phyloP scores from a whole-genome alignment of 2,113 vertebrate species.

The Eublepharis macularius region DNA sequence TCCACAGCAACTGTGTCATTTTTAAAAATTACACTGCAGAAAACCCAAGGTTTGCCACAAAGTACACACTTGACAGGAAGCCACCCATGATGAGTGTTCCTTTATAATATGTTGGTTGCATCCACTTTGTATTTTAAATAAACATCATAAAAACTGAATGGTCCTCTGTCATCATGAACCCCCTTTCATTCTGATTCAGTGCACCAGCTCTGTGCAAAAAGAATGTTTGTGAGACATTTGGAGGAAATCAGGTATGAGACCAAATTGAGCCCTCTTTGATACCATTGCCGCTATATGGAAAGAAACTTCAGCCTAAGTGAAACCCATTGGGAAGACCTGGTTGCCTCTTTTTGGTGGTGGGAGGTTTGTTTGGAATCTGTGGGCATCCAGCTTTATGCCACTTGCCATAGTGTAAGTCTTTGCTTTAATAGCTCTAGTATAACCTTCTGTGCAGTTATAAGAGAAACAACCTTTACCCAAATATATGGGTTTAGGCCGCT shows the following conservation, averaged over 20 bases:
- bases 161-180: background rate
- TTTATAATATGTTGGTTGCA: background rate
- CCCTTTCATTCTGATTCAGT: background rate
- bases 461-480: background rate
- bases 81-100: background rate
- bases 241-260: background rate
- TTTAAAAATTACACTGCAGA: background rate
- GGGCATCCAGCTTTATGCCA: background rate
- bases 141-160: background rate
- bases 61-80: background rate
- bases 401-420: background rate
- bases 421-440: background rate
- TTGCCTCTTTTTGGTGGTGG: background rate
- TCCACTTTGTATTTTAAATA: background rate
- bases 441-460: background rate
- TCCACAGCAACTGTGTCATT: background rate
- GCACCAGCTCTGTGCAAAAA: background rate
- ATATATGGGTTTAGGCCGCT: background rate
- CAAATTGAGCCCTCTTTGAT: background rate
- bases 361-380: background rate
- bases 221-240: background rate
- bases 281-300: background rate
- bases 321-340: too few relatives aligned
- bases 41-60: background rate
- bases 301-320: too few relatives aligned